Percentiles rank a stretch among this genome's conserved stretches.
Conservation (phyloP, 2,797 vertebrate genomes). For the Trachops cirrhosus region DNA sequence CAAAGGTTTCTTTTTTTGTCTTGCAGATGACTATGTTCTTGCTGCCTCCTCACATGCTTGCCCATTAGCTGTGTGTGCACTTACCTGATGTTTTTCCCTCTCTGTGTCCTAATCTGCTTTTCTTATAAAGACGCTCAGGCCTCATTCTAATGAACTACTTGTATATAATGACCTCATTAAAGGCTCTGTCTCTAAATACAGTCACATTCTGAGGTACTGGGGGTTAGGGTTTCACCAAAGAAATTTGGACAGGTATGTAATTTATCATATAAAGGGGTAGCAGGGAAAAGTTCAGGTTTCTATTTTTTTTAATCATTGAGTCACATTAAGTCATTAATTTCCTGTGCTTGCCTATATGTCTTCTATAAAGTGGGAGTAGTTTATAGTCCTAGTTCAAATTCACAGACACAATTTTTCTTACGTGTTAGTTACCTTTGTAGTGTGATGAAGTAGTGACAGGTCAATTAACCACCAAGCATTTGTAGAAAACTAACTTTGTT, state of each 20-base stretch:
- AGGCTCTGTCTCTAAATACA: neutral
- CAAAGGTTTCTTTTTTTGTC: neutral
- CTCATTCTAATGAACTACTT: neutral
- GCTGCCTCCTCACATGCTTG: neutral
- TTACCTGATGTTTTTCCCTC: neutral
- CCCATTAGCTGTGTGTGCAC: neutral
- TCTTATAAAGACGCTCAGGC: neutral
- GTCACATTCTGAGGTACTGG: neutral
- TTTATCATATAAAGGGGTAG: neutral
- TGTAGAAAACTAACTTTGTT: too few species aligned
- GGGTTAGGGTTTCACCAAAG: fast-evolving
- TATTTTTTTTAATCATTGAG: neutral
- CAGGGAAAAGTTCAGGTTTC: neutral
- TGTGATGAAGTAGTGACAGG: too few species aligned
- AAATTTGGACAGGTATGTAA: neutral
- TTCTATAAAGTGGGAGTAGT: neutral
- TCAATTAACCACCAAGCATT: too few species aligned
- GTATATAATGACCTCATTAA: neutral
- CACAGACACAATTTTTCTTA: neutral
- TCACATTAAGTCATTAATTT: neutral
- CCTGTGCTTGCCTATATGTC: neutral
- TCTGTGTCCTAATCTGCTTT: neutral
- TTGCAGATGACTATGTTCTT: neutral
- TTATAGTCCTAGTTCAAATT: neutral
- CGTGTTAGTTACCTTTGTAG: too few species aligned